These are phyloP conservation scores for Actenoides hombroni DNA, from an alignment of 2,113 vertebrate genomes.

Conservation along the genomic window DNA sequence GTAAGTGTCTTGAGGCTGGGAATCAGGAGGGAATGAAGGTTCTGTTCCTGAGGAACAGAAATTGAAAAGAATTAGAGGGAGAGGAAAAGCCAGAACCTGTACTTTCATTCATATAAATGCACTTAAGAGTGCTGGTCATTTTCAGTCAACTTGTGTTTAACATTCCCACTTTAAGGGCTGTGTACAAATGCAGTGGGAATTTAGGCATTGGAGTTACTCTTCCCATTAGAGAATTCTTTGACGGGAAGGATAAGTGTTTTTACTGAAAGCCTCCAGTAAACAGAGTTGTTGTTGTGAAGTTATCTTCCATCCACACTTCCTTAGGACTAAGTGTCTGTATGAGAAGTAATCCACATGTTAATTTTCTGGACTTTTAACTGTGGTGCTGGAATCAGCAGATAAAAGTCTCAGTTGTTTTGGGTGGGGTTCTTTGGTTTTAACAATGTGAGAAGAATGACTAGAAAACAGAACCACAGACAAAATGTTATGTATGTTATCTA, in stretches of 20 bases:
- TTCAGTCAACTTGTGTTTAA: neutral
- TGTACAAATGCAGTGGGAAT: neutral
- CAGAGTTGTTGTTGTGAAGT: neutral
- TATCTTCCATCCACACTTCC: neutral
- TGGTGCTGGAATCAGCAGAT: neutral
- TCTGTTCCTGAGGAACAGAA: neutral
- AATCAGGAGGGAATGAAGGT: neutral
- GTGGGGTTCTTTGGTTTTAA: neutral
- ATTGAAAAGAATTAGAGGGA: neutral
- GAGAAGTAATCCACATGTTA: neutral
- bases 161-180: neutral
- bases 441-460: neutral
- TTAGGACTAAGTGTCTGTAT: neutral
- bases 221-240: neutral
- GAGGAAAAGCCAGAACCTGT: neutral
- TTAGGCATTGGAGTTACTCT: neutral
- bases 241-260: neutral
- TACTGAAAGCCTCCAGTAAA: neutral
- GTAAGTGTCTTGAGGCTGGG: neutral
- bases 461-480: neutral
- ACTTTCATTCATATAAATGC: neutral
- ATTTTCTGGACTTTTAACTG: neutral
- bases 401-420: neutral
- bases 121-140: neutral
- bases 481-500: accelerated